Evolutionary conservation across 2,888 invertebrate genomes (phyloP).

Genomic region (Philhelius pedissequus): DNA sequence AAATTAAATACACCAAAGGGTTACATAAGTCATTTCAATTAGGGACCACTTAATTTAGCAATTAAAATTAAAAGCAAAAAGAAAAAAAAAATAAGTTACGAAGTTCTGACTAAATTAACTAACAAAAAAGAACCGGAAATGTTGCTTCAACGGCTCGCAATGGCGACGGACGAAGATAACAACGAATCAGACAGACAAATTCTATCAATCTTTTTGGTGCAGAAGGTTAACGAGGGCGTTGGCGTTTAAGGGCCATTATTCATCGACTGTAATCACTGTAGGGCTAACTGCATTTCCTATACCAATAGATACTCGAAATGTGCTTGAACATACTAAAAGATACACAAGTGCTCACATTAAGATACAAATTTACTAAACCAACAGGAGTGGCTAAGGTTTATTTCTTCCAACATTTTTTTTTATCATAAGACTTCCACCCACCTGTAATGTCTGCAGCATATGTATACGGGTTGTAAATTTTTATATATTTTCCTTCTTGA

Average conservation of each 20-base stretch:
- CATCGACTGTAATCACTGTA: constrained; percentile 48
- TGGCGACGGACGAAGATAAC: neutral
- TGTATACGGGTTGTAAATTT: constrained; percentile 11
- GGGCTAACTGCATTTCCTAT: neutral
- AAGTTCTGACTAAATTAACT: constrained; percentile 19
- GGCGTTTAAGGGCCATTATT: constrained; percentile 38
- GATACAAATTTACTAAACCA: constrained; percentile 24
- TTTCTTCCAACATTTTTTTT: neutral
- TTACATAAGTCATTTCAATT: constrained; percentile 41
- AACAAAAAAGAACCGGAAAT: constrained; percentile 26
- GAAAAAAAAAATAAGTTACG: neutral
- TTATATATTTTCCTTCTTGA: constrained; percentile 5
- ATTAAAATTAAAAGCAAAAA: constrained; percentile 18
- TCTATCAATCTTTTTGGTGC: constrained; percentile 16
- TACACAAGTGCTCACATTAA: constrained; percentile 35
- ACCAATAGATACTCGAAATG: neutral
- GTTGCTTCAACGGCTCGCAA: constrained; percentile 2
- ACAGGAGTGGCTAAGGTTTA: neutral
- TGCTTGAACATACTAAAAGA: constrained; percentile 9
- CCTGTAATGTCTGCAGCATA: neutral
- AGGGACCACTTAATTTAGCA: constrained; percentile 17
- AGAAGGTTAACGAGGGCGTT: constrained; percentile 34
- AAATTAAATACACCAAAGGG: constrained; percentile 23
- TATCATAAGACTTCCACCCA: neutral
- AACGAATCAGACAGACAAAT: neutral